Evolutionary conservation across 2,797 vertebrate genomes (phyloP).

Genomic region (Phataginus tricuspis): DNA sequence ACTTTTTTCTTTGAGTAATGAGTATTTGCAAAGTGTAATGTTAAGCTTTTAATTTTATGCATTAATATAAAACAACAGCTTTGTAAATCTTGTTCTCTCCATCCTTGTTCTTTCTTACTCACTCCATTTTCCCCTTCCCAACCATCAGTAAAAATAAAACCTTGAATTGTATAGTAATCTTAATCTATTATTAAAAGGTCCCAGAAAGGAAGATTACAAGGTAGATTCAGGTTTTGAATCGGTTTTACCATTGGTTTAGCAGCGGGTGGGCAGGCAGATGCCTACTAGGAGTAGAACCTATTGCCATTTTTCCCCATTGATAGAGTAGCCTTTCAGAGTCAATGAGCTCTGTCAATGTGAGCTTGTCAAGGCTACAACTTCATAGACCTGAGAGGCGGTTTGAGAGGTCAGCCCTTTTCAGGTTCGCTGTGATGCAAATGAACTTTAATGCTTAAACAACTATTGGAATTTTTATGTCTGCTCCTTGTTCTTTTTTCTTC

Average conservation of each 20-base stretch:
- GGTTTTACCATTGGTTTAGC: slow-evolving; percentile 91
- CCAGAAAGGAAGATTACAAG: slow-evolving; percentile 89
- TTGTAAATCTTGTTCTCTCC: slow-evolving; percentile 77
- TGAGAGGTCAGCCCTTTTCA: slow-evolving; percentile 98
- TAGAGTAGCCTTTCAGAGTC: slow-evolving; percentile 99
- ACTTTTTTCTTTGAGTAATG: slow-evolving; percentile 52
- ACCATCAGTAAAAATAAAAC: slow-evolving; percentile 85
- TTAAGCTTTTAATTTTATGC: slow-evolving; percentile 61
- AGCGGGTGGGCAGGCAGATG: slow-evolving; percentile 97
- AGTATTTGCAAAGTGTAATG: slow-evolving; percentile 44
- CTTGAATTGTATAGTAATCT: slow-evolving; percentile 87
- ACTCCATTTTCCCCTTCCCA: slow-evolving; percentile 18
- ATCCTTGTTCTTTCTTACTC: slow-evolving; percentile 61
- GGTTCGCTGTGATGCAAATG: slow-evolving; percentile 99
- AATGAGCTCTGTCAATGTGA: slow-evolving; percentile 99
- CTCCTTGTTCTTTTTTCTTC: slow-evolving; percentile 95
- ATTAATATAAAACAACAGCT: slow-evolving; percentile 53
- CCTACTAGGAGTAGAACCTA: slow-evolving; percentile 93
- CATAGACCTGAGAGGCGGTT: slow-evolving; percentile 96
- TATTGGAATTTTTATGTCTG: slow-evolving; percentile 99
- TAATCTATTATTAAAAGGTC: slow-evolving; percentile 89
- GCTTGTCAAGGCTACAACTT: slow-evolving; percentile 97
- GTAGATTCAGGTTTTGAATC: slow-evolving; percentile 90
- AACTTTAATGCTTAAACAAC: slow-evolving; percentile 98
- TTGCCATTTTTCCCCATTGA: slow-evolving; percentile 95